Evolutionary conservation across 1,140 invertebrate genomes (phyloP), one percentile per base, ranked within the genome.

Genomic region (Vanessa tameamea): DNA sequence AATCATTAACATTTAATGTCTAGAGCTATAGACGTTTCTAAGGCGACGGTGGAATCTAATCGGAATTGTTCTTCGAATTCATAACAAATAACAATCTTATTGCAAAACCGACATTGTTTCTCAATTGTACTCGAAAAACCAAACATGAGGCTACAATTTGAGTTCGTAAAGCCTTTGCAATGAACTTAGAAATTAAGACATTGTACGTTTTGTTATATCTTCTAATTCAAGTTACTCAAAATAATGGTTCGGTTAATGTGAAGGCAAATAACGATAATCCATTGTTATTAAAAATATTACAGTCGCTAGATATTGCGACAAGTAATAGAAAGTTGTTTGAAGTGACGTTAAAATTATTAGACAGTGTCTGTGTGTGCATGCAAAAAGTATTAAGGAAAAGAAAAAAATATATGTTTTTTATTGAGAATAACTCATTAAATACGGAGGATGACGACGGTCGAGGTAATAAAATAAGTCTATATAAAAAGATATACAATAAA

Each of bases 351-450:
- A 84, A 84, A 70, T 73, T 91, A 23, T 73, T 91, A 11, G 81
- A 87, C 59, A 86, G 83, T 73, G 72, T 91, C 43, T 92, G 90
- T 79, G 63, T 76, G 53, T 90, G 88, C 77, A 87, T 91, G 81
- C 76, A 72, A 14, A 78, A 87, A 55, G 84, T 75, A 8, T 73
- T 88, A 31, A 75, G 72, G 47, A 69, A 70, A n/a, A 86, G 82
- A 59, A 65, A 82, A 78, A 69, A 73, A 61, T 77, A 64, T 31
- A n/a, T 51, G 37, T 76, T 79, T 66, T 65, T 77, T 13, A 69
- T 70, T 67, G 71, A 76, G 47, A 78, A 37, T 7, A 82, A 85
- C 66, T 47, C n/a, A 6, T 37, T 75, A 23, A 16, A 66, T 12
- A 8, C 64, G 20, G 63, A 77, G 63, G 37, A 70, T 68, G 64